Base-by-base conservation (phyloP, 2,113 vertebrate species). In the Callipepla californica region DNA sequence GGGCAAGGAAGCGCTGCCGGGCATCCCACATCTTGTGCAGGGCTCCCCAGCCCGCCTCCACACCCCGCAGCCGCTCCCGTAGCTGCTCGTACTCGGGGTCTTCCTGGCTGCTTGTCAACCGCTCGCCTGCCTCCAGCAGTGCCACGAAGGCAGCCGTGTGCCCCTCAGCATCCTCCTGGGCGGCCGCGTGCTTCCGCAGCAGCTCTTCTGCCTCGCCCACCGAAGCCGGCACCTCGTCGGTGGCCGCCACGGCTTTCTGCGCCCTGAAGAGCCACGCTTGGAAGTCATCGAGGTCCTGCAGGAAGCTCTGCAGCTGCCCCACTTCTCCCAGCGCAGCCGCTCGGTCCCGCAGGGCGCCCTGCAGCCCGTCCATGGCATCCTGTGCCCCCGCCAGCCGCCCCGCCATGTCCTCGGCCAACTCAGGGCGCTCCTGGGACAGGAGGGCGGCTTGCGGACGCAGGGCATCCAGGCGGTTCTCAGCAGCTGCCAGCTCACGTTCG, bases 281-380 rank as follows among this genome's bases (percentile, higher is more conserved):
- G 96, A 99, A 99, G 94, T 99, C 98, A 57, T 99, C 99, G 95
- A 99, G 97, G 80, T 99, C 98, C 90, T 99, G 98, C 75, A 99
- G 97, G 96, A 99, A 99, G 88, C 97, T 97, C 95, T 99, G 99
- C n/a, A 99, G 97, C 95, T 99, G 99, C 95, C 99, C 99, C 44
- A 98, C 98, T 96, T 99, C 98, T 0, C 99, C 98, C 50, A 99
- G 93, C 0, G 98, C 99, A 18, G 98, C 98, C 26, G 98, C 98
- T 42, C 97, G 97, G 92, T 98, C 98, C 58, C 96, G 97, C 42
- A 99, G 93, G 5, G 98, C 99, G 3, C 91, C 91, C 73, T 97
- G 98, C 9, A 99, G 97, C 4, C 95, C 96, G 2, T 98, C 97
- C 99, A 99, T 99, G 50, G 98, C 98, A 0, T 89, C 77, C 1